Percentiles rank a stretch among this genome's conserved stretches.
These are phyloP conservation scores for Danio kyathit DNA, from an alignment of 2,797 vertebrate genomes.

Conservation along the genomic window DNA sequence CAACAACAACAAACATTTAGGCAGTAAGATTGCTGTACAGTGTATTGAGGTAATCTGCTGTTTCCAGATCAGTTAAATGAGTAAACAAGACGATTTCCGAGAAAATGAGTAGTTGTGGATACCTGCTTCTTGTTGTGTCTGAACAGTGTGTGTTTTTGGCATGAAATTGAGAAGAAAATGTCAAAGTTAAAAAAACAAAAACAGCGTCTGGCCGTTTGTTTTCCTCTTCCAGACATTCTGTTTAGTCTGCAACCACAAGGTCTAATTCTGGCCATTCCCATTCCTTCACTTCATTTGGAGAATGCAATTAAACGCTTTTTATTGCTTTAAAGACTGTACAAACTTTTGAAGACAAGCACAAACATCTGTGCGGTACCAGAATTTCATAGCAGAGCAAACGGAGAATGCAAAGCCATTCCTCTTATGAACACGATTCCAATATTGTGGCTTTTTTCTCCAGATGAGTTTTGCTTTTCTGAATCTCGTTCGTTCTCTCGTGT, in stretches of 20 bases:
- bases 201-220: slow-evolving; percentile 51
- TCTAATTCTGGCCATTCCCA: slow-evolving; percentile 55
- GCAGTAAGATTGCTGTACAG: no score
- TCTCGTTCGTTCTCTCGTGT: slow-evolving; percentile 19
- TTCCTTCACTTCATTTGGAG: not conserved
- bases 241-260: slow-evolving; percentile 66
- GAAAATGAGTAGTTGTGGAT: not conserved
- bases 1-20: no score
- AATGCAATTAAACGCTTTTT: not conserved
- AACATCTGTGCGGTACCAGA: slow-evolving; percentile 9
- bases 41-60: not conserved
- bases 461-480: slow-evolving; percentile 6
- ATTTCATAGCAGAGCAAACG: not conserved
- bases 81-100: not conserved
- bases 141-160: not conserved
- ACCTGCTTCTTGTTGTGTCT: not conserved
- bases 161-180: slow-evolving; percentile 11
- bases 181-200: slow-evolving; percentile 26
- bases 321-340: not conserved
- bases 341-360: slow-evolving; percentile 8
- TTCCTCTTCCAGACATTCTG: slow-evolving; percentile 62
- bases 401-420: slow-evolving; percentile 15
- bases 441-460: not conserved
- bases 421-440: slow-evolving; percentile 5
- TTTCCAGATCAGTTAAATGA: not conserved